phyloP scores from a whole-genome alignment of 2,888 invertebrate genomes.

The Drosophila percnosoma region DNA sequence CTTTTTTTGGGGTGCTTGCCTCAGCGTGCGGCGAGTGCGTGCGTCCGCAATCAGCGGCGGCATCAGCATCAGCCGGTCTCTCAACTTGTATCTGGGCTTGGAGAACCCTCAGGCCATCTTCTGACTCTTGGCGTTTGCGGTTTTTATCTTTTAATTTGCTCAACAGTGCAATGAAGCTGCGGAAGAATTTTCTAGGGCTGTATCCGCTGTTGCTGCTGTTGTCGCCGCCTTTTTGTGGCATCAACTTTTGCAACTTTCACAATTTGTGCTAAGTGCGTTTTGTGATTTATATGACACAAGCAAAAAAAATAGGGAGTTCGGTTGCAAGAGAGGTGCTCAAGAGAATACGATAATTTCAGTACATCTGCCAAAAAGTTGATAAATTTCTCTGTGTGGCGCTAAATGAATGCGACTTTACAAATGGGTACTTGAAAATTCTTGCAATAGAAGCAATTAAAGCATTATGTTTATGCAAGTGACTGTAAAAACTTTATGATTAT shows the following conservation, averaged over 20 bases:
- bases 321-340: neutral
- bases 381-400: constrained; percentile 16
- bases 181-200: constrained; percentile 49
- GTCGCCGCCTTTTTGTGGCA: constrained; percentile 32
- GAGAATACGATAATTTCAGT: constrained; percentile 11
- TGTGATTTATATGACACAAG: constrained; percentile 59
- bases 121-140: constrained; percentile 46
- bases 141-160: constrained; percentile 58
- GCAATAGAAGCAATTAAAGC: neutral
- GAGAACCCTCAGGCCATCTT: constrained; percentile 50
- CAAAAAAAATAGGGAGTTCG: neutral
- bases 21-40: constrained; percentile 72
- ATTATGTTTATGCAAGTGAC: neutral
- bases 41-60: constrained; percentile 59
- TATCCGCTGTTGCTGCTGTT: constrained; percentile 11
- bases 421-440: constrained; percentile 3
- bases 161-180: constrained; percentile 37
- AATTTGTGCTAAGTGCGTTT: constrained; percentile 72
- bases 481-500: neutral
- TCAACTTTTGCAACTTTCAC: constrained; percentile 73
- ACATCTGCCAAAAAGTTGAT: constrained; percentile 26
- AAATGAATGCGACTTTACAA: constrained; percentile 27
- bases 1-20: constrained; percentile 57
- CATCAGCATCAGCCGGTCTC: constrained; percentile 42
- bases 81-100: constrained; percentile 28